phyloP scores from a whole-genome alignment of 2,113 vertebrate species.

The Urocitellus parryii region DNA sequence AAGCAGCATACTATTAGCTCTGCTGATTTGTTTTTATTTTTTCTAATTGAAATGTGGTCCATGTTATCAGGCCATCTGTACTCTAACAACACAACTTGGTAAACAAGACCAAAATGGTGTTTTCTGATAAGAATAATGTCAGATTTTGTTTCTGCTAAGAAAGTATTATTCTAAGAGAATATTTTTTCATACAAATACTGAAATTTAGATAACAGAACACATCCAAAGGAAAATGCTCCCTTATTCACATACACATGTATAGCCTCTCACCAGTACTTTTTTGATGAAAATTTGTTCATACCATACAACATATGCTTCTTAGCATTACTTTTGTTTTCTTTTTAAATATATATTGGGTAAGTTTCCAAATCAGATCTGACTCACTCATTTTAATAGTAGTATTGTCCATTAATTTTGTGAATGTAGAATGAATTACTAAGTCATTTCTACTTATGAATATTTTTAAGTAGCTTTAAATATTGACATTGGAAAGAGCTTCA shows the following conservation, averaged over 20 bases:
- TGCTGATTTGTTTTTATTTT: conserved; percentile 76
- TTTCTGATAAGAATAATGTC: conserved; percentile 55
- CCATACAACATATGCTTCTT: neutral
- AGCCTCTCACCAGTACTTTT: neutral
- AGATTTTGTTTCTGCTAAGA: conserved; percentile 48
- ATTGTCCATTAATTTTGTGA: neutral
- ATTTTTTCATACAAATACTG: conserved; percentile 19
- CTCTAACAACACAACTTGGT: conserved; percentile 60
- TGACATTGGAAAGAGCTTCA: conserved; percentile 3
- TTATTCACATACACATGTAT: neutral
- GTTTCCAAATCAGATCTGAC: neutral
- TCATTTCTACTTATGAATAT: neutral
- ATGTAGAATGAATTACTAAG: conserved; percentile 1
- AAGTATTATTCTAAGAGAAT: conserved; percentile 16
- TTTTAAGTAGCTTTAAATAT: conserved; percentile 18
- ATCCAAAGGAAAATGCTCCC: neutral
- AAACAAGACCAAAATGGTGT: conserved; percentile 69
- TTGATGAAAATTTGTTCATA: conserved; percentile 1
- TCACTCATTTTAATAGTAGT: conserved; percentile 10
- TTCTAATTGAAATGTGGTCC: conserved; percentile 78
- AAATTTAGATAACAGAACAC: neutral
- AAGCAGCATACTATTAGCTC: conserved; percentile 67
- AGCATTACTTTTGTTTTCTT: neutral
- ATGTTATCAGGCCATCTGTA: conserved; percentile 79
- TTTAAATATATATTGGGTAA: neutral